These are phyloP conservation scores for Melanocharis versteri DNA, from an alignment of 2,113 vertebrate species.

Conservation along the genomic window DNA sequence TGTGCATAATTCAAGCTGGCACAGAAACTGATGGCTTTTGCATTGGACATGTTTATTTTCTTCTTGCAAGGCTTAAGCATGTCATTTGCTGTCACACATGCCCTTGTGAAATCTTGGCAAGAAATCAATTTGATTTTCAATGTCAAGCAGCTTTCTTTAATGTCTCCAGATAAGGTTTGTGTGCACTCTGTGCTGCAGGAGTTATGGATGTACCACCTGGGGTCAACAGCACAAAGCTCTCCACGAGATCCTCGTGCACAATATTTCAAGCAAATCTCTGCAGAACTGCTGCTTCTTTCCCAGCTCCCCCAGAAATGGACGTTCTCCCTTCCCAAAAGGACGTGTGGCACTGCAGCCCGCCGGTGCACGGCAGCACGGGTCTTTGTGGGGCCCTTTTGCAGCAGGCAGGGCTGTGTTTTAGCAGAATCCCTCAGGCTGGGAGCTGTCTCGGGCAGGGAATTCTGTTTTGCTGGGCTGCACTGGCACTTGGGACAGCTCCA, in stretches of 20 bases:
- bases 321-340: not conserved
- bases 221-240: constrained; percentile 46
- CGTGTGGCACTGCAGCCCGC: fast-evolving
- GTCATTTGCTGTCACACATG: constrained; percentile 72
- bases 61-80: constrained; percentile 71
- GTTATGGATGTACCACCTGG: constrained; percentile 37
- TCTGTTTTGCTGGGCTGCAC: not conserved
- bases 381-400: not conserved
- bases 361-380: fast-evolving
- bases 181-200: constrained; percentile 41
- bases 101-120: constrained; percentile 75
- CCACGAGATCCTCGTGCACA: not conserved
- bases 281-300: not conserved
- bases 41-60: constrained; percentile 73
- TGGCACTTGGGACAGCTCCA: not conserved
- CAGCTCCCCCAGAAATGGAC: not conserved
- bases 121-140: constrained; percentile 77
- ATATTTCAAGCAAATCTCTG: not conserved
- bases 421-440: not conserved
- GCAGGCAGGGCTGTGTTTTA: not conserved
- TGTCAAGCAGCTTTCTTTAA: constrained; percentile 67
- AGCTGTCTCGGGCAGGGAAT: not conserved
- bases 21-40: constrained; percentile 68
- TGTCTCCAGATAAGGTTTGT: constrained; percentile 64
- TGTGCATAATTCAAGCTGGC: constrained; percentile 72